Evolutionary conservation across 2,113 vertebrate species (phyloP), one percentile per base, ranked within the genome.

Genomic region (Vidua chalybeata): DNA sequence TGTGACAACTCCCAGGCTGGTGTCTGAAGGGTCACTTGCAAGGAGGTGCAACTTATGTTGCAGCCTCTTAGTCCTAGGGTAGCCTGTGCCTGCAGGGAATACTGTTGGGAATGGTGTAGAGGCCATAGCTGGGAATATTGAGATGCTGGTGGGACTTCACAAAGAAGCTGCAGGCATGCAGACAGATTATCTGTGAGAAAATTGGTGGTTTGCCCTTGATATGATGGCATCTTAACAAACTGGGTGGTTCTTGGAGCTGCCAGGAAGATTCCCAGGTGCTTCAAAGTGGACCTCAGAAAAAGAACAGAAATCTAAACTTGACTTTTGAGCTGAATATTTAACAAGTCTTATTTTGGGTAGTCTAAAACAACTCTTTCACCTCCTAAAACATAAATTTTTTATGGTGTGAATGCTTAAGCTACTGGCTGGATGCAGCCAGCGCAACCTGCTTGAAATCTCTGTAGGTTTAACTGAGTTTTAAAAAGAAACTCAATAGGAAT

Each of bases 51-150:
- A 8, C 7, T 77, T 9, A 1, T 2, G 0, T 27, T 51, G 37
- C 28, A 68, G 31, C 41, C 33, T 37, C 35, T 1, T 18, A 26
- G 30, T 35, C 19, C 13, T 13, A 7, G 21, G 8, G 21, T 71
- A 27, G 31, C n/a, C 26, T 81, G 39, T 76, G 23, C 21, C 45
- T 49, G 7, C 15, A 31, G 45, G 27, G 7, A 55, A 6, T 41
- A 10, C 31, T 49, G 41, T 28, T 64, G 46, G 41, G 13, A 85
- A 35, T 33, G 15, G 11, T 23, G 12, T 43, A 8, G 37, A 66
- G 46, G 6, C 26, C 0, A 0, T 7, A 41, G 63, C 0, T 84
- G 14, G 31, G 35, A 51, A 23, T 46, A 52, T 0, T 39, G 17
- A 52, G 33, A 17, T 73, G 13, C 15, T 81, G 5, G 0, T n/a